Evolutionary conservation across 2,888 invertebrate species (phyloP), one percentile per base, ranked within the genome.

Genomic region (Meta bourneti): DNA sequence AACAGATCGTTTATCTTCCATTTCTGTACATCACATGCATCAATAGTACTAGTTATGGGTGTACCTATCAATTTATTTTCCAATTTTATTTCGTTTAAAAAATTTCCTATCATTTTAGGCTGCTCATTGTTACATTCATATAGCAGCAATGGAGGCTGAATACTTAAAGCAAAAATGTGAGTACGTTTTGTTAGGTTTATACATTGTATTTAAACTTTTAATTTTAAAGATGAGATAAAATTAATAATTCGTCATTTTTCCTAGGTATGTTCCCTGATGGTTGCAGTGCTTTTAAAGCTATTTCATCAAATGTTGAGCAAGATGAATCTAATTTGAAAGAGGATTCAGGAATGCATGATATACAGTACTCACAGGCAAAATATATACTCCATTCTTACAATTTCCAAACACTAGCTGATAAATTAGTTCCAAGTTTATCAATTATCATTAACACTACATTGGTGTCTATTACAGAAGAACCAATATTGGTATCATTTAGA

Each of bases 71-170:
- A n/a, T n/a, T 74, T 20, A n/a, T 74, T 74, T 19, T 74, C 0
- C 1, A n/a, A 48, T 78, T 78, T 0, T 13, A 8, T 34, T 34
- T 34, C 4, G 4, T 34, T 34, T 2, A 34, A 34, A 1, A 34
- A 34, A 4, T 34, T 34, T 34, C 34, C 34, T 34, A 2, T 87
- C 16, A 90, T 94, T 94, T 86, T 94, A 97, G 96, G 98, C 98
- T 72, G 98, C 98, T 94, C 98, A 98, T 95, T 98, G 98, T 94
- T 98, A 98, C 95, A 96, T 99, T 0, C 99, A 99, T 95, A 98
- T 99, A 93, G 98, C 98, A 6, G 99, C 99, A 0, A 96, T 99
- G 52, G 98, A 99, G 96, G 98, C 98, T 0, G 98, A 99, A 95
- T 99, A 98, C 95, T 95, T 99, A 83, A 95, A 95, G 91, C 97